phyloP scores from a whole-genome alignment of 2,888 invertebrate genomes.

The Dione vanillae region DNA sequence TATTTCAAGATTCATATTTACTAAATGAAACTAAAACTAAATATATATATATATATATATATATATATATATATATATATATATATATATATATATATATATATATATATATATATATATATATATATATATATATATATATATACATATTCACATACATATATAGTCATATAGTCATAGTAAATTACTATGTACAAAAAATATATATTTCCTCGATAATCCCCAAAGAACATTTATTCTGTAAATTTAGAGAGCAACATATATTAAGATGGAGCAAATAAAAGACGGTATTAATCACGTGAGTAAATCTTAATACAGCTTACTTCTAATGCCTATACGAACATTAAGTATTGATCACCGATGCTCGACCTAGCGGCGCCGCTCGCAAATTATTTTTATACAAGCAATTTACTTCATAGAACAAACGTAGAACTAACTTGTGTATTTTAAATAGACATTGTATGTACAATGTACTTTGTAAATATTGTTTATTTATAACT shows the following conservation, averaged over 20 bases:
- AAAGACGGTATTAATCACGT: slow-evolving; percentile 27
- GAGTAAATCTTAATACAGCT: slow-evolving; percentile 43
- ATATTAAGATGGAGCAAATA: slow-evolving; percentile 12
- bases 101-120: too few relatives aligned
- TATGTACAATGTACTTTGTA: neutral
- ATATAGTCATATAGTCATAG: neutral
- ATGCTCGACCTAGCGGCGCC: slow-evolving; percentile 64
- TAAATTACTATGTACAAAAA: neutral
- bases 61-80: too few relatives aligned
- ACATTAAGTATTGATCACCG: slow-evolving; percentile 58
- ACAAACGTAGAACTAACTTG: neutral
- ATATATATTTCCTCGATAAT: neutral
- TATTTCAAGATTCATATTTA: too few relatives aligned
- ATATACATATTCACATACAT: too few relatives aligned
- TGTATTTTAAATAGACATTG: neutral
- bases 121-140: too few relatives aligned
- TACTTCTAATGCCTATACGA: slow-evolving; percentile 53
- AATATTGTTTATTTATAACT: neutral
- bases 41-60: too few relatives aligned
- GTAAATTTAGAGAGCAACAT: neutral
- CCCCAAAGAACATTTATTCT: neutral
- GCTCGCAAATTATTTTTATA: slow-evolving; percentile 56
- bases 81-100: too few relatives aligned
- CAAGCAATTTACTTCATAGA: slow-evolving; percentile 48
- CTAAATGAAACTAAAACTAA: too few relatives aligned